Percentiles rank a stretch among this genome's conserved stretches.
These are phyloP conservation scores for Aspiorhynchus laticeps DNA, from an alignment of 2,113 vertebrate genomes.

Conservation along the genomic window DNA sequence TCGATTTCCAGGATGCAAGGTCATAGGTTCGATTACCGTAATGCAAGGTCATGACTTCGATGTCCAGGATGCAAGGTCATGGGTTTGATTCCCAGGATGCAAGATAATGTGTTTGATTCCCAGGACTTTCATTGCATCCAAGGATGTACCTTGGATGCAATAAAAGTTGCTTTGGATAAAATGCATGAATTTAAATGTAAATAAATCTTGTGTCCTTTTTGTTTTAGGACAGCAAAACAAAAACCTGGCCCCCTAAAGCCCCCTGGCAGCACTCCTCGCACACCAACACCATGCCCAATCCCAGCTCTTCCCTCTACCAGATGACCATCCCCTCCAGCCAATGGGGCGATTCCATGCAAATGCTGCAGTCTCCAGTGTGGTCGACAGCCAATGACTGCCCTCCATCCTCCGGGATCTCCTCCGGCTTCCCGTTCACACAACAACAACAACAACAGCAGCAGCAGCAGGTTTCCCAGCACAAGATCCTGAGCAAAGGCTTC, in stretches of 20 bases:
- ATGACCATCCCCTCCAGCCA: constrained; percentile 87
- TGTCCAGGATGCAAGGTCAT: too few relatives aligned
- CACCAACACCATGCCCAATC: constrained; percentile 83
- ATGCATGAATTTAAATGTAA: not conserved
- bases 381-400: constrained; percentile 86
- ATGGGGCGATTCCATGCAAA: constrained; percentile 94
- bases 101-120: too few relatives aligned
- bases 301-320: constrained; percentile 86
- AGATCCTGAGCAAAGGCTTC: constrained; percentile 93
- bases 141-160: not conserved
- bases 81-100: too few relatives aligned
- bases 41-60: too few relatives aligned
- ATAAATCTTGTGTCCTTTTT: not conserved
- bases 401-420: constrained; percentile 76
- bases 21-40: too few relatives aligned
- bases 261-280: constrained; percentile 91
- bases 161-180: not conserved
- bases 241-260: constrained; percentile 98
- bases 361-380: constrained; percentile 94
- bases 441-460: constrained; percentile 78
- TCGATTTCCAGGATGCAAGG: too few relatives aligned
- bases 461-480: constrained; percentile 80
- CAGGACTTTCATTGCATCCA: too few relatives aligned
- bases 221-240: constrained; percentile 94
- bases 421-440: constrained; percentile 85